Evolutionary conservation across 1,140 invertebrate species (phyloP).

Genomic region (Drosophila orosa): DNA sequence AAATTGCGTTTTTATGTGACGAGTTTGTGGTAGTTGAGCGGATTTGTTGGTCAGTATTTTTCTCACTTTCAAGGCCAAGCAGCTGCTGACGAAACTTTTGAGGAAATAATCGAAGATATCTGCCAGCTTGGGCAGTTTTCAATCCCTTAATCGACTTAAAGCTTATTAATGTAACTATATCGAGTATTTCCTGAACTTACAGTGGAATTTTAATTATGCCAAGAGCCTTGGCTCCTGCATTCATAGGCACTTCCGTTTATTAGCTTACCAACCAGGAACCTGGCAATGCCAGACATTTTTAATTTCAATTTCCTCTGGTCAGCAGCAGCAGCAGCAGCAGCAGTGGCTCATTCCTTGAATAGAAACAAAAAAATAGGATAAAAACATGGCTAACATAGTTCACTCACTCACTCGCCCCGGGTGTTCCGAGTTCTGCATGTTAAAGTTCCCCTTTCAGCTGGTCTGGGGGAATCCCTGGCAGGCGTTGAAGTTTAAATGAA

Average conservation of each 20-base stretch:
- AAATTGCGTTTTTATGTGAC: slow-evolving; percentile 53
- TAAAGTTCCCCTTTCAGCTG: slow-evolving; percentile 19
- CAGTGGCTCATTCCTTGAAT: background rate
- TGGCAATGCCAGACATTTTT: slow-evolving; percentile 3
- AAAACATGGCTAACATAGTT: slow-evolving; percentile 22
- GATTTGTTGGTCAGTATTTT: slow-evolving; percentile 7
- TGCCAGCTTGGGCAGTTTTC: background rate
- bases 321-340: slow-evolving; percentile 2
- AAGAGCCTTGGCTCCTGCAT: slow-evolving; percentile 22
- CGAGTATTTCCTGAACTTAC: background rate
- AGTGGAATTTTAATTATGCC: slow-evolving; percentile 56
- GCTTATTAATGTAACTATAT: background rate
- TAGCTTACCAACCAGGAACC: background rate
- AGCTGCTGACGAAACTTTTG: slow-evolving; percentile 4
- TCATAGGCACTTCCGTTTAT: slow-evolving; percentile 5
- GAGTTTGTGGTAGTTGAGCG: background rate
- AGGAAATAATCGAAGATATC: slow-evolving; percentile 29
- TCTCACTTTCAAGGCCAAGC: background rate
- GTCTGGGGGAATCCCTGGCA: slow-evolving; percentile 1
- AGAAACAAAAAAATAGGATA: background rate
- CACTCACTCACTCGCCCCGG: slow-evolving; percentile 12
- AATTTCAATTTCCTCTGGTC: slow-evolving; percentile 13
- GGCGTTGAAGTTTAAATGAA: slow-evolving; percentile 35
- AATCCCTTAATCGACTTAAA: slow-evolving; percentile 19
- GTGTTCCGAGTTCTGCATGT: slow-evolving; percentile 18